Evolutionary conservation across 2,888 invertebrate species (phyloP).

Genomic region (Aplocera efformata): DNA sequence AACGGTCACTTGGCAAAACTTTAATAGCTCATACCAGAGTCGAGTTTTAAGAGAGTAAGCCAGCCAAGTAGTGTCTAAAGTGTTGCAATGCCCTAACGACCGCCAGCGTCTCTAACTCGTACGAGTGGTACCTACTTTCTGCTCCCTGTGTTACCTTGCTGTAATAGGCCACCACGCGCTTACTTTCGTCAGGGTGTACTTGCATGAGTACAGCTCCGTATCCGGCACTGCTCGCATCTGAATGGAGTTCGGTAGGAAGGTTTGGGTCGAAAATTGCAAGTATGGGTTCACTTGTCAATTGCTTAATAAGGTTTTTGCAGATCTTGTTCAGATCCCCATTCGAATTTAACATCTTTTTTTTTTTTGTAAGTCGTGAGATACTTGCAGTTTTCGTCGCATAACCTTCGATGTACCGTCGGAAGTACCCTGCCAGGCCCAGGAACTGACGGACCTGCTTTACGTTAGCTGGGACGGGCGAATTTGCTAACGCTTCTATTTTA

Average conservation of each 20-base stretch:
- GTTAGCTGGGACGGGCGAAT: background rate
- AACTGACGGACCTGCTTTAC: background rate
- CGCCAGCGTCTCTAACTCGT: constrained; percentile 26
- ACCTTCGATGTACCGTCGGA: constrained; percentile 9
- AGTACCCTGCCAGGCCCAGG: background rate
- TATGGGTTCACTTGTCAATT: constrained; percentile 17
- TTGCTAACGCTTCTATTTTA: background rate
- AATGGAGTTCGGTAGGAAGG: constrained; percentile 17
- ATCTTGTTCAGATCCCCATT: constrained; percentile 13
- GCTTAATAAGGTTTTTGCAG: constrained; percentile 3
- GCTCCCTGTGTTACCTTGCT: constrained; percentile 24
- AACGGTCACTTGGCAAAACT: too few species aligned
- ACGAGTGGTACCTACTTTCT: constrained; percentile 25
- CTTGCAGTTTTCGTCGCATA: constrained; percentile 13
- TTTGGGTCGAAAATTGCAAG: constrained; percentile 19
- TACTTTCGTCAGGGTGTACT: constrained; percentile 3
- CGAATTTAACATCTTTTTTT: constrained; percentile 7
- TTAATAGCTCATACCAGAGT: too few species aligned
- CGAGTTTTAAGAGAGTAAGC: too few species aligned
- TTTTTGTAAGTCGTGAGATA: constrained; percentile 6
- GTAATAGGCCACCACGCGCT: constrained; percentile 20
- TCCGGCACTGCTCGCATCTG: constrained; percentile 18
- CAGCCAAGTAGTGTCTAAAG: constrained; percentile 30
- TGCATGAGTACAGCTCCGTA: constrained; percentile 23
- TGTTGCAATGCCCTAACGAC: constrained; percentile 28